Evolutionary conservation across 2,888 invertebrate genomes (phyloP).

Genomic region (Pediacus dermestoides): DNA sequence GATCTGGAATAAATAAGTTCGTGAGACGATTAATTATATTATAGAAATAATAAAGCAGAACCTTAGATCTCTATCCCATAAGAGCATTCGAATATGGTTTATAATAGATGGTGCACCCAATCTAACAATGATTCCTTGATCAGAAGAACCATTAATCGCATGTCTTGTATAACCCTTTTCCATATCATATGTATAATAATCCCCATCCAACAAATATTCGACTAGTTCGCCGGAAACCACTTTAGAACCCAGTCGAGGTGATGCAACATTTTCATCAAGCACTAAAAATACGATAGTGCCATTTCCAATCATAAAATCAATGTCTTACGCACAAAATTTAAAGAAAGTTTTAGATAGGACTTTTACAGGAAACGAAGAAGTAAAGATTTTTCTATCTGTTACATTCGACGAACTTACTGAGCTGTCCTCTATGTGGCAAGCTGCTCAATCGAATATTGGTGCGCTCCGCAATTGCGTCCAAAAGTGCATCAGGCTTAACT

Average conservation of each 20-base stretch:
- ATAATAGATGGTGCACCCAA: constrained; percentile 82
- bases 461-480: constrained; percentile 91
- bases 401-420: constrained; percentile 55
- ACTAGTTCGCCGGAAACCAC: constrained; percentile 90
- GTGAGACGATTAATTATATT: constrained; percentile 90
- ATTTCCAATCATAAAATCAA: too few species aligned
- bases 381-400: neutral
- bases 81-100: constrained; percentile 86
- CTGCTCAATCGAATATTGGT: constrained; percentile 74
- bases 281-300: constrained; percentile 57
- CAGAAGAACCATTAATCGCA: constrained; percentile 51
- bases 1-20: constrained; percentile 74
- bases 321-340: neutral
- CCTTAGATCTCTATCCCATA: constrained; percentile 93
- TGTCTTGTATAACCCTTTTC: constrained; percentile 75
- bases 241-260: constrained; percentile 72
- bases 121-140: constrained; percentile 81
- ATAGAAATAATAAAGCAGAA: constrained; percentile 73
- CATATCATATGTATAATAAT: constrained; percentile 83
- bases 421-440: constrained; percentile 78
- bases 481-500: constrained; percentile 82
- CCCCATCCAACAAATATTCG: constrained; percentile 84
- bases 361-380: neutral
- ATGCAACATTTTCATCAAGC: constrained; percentile 90
- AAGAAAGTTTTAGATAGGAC: constrained; percentile 1